phyloP scores from a whole-genome alignment of 2,113 vertebrate genomes.

The Rhodinocichla rosea region DNA sequence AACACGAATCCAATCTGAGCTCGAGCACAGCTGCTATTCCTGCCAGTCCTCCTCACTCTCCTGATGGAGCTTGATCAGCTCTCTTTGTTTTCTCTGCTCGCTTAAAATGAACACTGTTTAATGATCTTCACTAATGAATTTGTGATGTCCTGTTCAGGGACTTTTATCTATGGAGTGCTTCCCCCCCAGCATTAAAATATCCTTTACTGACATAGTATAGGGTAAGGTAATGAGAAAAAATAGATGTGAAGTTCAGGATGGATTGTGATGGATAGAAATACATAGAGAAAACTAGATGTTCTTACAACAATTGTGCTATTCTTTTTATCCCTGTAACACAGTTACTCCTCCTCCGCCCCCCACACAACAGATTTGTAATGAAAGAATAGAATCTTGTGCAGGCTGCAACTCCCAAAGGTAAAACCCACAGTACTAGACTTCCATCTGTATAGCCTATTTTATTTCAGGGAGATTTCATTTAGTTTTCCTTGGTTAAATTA shows the following conservation, averaged over 20 bases:
- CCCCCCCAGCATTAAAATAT: not conserved
- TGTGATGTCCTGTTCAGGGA: not conserved
- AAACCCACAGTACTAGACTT: slow-evolving; percentile 77
- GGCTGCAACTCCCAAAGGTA: slow-evolving; percentile 76
- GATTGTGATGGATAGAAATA: slow-evolving; percentile 55
- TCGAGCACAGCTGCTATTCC: slow-evolving; percentile 58
- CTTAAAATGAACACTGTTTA: not conserved
- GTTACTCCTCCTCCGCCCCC: slow-evolving; percentile 74
- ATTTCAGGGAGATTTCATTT: slow-evolving; percentile 59
- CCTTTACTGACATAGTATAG: not conserved
- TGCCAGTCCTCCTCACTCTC: slow-evolving; percentile 17
- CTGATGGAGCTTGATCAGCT: slow-evolving; percentile 46
- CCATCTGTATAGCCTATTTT: slow-evolving; percentile 75
- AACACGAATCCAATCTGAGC: slow-evolving; percentile 59
- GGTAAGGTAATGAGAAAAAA: slow-evolving; percentile 1
- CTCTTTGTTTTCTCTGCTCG: slow-evolving; percentile 51
- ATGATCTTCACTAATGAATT: slow-evolving; percentile 16
- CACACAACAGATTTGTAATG: slow-evolving; percentile 80
- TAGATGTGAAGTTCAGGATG: slow-evolving; percentile 29
- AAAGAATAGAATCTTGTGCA: slow-evolving; percentile 78
- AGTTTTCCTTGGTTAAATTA: slow-evolving; percentile 67
- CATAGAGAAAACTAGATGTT: slow-evolving; percentile 70
- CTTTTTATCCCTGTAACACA: slow-evolving; percentile 69
- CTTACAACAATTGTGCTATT: slow-evolving; percentile 75
- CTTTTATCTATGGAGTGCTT: slow-evolving; percentile 4